Evolutionary conservation across 2,113 vertebrate species (phyloP).

Genomic region (Acanthisitta chloris): DNA sequence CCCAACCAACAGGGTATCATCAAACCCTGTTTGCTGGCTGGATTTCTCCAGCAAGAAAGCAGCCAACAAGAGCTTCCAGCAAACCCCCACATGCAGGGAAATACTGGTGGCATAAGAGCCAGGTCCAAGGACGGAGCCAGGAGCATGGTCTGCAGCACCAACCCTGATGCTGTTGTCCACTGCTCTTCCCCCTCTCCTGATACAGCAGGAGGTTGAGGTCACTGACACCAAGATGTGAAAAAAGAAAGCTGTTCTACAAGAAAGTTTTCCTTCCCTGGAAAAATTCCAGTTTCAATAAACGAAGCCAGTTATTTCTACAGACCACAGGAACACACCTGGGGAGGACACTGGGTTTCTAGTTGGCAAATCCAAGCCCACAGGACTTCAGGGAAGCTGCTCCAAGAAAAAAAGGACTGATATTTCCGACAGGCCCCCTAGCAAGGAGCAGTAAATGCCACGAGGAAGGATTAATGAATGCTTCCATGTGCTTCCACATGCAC

Average conservation of each 20-base stretch:
- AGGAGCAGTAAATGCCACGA: background rate
- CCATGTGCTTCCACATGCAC: accelerated
- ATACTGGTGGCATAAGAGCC: background rate
- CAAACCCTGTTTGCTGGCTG: background rate
- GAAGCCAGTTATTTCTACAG: background rate
- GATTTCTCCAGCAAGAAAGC: background rate
- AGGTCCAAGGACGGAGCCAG: background rate
- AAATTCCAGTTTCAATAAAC: background rate
- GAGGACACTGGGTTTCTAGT: background rate
- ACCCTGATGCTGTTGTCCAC: accelerated
- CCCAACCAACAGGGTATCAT: background rate
- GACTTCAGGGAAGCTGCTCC: background rate
- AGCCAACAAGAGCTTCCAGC: background rate
- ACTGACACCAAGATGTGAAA: background rate
- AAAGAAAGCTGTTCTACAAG: background rate
- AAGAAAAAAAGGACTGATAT: background rate
- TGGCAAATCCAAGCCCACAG: background rate
- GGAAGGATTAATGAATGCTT: background rate
- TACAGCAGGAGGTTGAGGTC: background rate
- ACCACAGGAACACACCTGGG: accelerated
- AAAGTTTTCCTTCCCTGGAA: background rate
- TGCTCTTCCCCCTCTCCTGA: background rate
- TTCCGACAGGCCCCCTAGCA: accelerated
- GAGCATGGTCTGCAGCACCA: background rate
- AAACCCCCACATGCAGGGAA: background rate